phyloP scores from a whole-genome alignment of 1,140 invertebrate species.

The Grapholita molesta region DNA sequence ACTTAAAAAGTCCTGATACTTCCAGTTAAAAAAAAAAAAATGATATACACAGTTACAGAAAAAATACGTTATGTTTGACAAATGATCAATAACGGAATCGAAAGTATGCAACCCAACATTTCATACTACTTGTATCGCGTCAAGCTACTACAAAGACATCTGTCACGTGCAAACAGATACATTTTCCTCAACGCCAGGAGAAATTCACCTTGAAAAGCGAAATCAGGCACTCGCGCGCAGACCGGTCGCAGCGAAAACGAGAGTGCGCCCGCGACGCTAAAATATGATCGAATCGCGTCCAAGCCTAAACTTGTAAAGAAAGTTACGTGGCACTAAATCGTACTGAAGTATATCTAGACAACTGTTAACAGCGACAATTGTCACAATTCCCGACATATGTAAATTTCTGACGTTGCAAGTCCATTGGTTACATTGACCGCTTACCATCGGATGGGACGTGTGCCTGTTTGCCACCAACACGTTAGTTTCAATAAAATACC shows the following conservation, averaged over 20 bases:
- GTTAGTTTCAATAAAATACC: too few species aligned
- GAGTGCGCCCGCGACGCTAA: neutral
- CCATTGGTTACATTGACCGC: too few species aligned
- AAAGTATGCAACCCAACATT: too few species aligned
- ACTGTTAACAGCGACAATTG: too few species aligned
- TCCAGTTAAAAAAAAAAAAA: too few species aligned
- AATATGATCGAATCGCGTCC: neutral
- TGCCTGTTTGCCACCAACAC: too few species aligned
- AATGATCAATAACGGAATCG: too few species aligned
- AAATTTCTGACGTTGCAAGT: neutral
- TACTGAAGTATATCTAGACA: neutral
- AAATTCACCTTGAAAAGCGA: slow-evolving; percentile 74
- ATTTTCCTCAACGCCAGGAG: slow-evolving; percentile 30
- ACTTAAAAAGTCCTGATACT: too few species aligned
- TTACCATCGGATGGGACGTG: too few species aligned
- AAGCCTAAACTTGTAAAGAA: neutral
- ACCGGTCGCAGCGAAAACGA: neutral
- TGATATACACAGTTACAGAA: too few species aligned
- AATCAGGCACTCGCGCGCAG: slow-evolving; percentile 36
- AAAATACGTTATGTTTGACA: too few species aligned
- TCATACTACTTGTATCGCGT: neutral
- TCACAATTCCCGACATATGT: neutral
- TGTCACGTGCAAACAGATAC: neutral
- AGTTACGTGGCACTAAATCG: neutral
- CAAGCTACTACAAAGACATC: neutral